Evolutionary conservation across 2,888 invertebrate genomes (phyloP).

Genomic region (Cistogaster globosa): DNA sequence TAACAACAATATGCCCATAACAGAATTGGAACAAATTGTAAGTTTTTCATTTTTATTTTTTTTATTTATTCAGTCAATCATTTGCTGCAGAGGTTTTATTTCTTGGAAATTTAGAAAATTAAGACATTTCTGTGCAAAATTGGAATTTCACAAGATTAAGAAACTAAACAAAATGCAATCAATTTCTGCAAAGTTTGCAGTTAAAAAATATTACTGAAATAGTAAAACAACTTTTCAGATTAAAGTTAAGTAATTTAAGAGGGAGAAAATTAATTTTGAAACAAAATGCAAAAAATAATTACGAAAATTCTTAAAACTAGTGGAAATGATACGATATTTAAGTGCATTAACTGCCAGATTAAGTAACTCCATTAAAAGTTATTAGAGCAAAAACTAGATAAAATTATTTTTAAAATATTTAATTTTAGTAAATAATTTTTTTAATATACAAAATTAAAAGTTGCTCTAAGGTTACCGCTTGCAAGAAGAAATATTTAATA

Average conservation of each 20-base stretch:
- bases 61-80: not conserved
- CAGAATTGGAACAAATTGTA: constrained; percentile 88
- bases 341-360: too few relatives aligned
- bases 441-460: too few relatives aligned
- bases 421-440: too few relatives aligned
- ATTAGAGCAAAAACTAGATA: too few relatives aligned
- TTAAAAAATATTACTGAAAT: not conserved
- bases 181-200: not conserved
- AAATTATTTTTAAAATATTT: too few relatives aligned
- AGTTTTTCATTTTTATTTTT: constrained; percentile 83
- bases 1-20: constrained; percentile 85
- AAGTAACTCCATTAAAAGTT: too few relatives aligned
- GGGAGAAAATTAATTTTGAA: not conserved
- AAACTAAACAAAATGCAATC: not conserved
- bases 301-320: too few relatives aligned
- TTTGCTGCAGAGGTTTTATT: not conserved
- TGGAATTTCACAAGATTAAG: constrained; percentile 20
- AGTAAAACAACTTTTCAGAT: not conserved
- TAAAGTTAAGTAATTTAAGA: too few relatives aligned
- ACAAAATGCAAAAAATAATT: not conserved
- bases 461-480: too few relatives aligned
- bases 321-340: too few relatives aligned
- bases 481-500: too few relatives aligned
- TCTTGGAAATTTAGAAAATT: not conserved
- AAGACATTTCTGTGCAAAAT: not conserved